These are phyloP conservation scores for Catharus ustulatus DNA, from an alignment of 2,797 vertebrate genomes.

Conservation along the genomic window DNA sequence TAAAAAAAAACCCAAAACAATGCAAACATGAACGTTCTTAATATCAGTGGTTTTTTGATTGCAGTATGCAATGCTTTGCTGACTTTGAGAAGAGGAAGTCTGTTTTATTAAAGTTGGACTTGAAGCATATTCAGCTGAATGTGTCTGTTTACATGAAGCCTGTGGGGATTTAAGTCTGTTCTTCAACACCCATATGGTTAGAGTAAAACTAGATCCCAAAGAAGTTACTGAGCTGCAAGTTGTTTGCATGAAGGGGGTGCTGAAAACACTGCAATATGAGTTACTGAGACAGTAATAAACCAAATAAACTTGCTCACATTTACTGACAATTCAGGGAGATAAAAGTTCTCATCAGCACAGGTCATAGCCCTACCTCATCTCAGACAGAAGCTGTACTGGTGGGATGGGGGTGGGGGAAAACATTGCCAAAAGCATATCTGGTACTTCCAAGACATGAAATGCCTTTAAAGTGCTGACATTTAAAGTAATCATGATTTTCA, in stretches of 20 bases:
- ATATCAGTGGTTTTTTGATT: neutral
- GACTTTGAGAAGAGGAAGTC: neutral
- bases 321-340: neutral
- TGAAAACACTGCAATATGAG: neutral
- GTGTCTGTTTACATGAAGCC: neutral
- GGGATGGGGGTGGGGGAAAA: neutral
- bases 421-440: neutral
- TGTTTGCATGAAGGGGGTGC: neutral
- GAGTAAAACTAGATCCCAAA: neutral
- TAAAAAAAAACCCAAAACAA: neutral
- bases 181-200: neutral
- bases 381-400: neutral
- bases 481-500: neutral
- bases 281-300: neutral
- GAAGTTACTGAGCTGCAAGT: neutral
- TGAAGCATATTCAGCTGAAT: neutral
- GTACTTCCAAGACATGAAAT: neutral
- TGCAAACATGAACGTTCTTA: neutral
- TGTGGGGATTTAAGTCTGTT: neutral
- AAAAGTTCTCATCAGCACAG: neutral
- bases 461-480: neutral
- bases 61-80: neutral
- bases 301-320: neutral
- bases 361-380: neutral
- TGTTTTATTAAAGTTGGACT: neutral